Conservation (phyloP, 2,797 vertebrate genomes). For the Sebastolobus alascanus region DNA sequence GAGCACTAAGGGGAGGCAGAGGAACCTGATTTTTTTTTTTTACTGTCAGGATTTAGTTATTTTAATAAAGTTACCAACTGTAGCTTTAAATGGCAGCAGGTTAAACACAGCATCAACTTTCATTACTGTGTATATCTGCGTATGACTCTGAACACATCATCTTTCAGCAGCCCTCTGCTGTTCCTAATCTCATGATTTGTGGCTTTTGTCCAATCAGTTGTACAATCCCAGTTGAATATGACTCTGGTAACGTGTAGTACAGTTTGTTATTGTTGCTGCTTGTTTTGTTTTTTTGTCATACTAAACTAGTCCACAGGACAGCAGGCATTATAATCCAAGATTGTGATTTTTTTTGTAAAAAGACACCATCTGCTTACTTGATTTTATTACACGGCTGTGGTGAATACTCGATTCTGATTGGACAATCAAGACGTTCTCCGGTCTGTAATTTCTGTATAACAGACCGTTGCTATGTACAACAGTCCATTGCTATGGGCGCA, state of each 20-base stretch:
- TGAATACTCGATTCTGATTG: no score
- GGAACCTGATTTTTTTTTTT: no score
- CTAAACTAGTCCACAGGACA: constrained; percentile 43
- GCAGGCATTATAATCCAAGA: constrained; percentile 57
- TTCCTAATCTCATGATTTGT: constrained; percentile 44
- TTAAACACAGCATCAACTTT: neutral
- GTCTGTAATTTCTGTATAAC: no score
- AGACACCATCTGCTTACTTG: constrained; percentile 61
- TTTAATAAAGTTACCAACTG: no score
- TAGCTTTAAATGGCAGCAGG: no score
- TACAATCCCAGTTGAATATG: constrained; percentile 26
- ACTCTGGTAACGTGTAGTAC: constrained; percentile 8
- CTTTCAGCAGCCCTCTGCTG: constrained; percentile 8
- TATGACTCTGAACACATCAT: constrained; percentile 3
- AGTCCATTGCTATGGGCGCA: no score
- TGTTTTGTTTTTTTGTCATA: constrained; percentile 3
- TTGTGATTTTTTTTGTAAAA: constrained; percentile 45
- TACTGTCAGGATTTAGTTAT: no score
- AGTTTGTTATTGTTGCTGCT: constrained; percentile 6
- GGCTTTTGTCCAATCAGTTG: constrained; percentile 35
- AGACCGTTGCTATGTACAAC: no score
- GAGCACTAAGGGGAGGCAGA: no score
- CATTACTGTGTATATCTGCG: constrained; percentile 5
- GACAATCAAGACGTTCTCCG: no score
- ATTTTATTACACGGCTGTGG: neutral